Base-by-base conservation (phyloP, 2,797 vertebrate species). In the Schizopygopsis malacanthus region DNA sequence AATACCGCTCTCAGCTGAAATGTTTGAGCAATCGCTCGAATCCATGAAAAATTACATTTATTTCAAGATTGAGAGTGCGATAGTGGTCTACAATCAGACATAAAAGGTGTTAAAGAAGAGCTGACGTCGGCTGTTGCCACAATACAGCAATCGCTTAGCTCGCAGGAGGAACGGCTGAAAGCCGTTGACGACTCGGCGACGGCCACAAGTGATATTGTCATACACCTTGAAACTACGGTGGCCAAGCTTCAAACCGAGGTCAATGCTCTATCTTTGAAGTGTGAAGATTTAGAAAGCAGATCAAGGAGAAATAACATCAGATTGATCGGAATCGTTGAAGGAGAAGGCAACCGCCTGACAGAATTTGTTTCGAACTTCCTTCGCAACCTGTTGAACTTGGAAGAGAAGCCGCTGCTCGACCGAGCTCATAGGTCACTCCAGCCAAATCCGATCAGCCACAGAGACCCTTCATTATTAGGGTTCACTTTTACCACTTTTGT, bases 261-360 rank as follows among this genome's bases (percentile, higher is more conserved):
- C 71, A 81, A 67, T 1, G 25, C 10, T n/a, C 6, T 52, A 2
- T 61, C 63, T 47, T 11, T 33, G 13, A 86, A 70, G 73, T 86
- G 79, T 10, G 50, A 83, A 15, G 80, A 83, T 20, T 25, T 87
- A 3, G 81, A 83, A 61, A 75, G 65, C 33, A 71, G 81, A 71
- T 79, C 43, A 37, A 15, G 67, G 22, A 79, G 81, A 39, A 87
- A 87, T 75, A 87, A 83, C 67, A 59, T 84, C 37, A 59, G 65
- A 20, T 13, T 80, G 16, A 54, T 84, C 16, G 22, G 85, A 22
- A 28, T 87, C 20, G 9, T 3, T 12, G 52, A 85, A 61, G 54
- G 78, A 7, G 52, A 85, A 61, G 54, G 78, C 9, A 67, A 67
- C 22, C 13, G 28, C 6, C n/a, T n/a, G 13, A 75, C 39, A 22